Conservation (phyloP, 2,113 vertebrate genomes). For the Willisornis vidua region DNA sequence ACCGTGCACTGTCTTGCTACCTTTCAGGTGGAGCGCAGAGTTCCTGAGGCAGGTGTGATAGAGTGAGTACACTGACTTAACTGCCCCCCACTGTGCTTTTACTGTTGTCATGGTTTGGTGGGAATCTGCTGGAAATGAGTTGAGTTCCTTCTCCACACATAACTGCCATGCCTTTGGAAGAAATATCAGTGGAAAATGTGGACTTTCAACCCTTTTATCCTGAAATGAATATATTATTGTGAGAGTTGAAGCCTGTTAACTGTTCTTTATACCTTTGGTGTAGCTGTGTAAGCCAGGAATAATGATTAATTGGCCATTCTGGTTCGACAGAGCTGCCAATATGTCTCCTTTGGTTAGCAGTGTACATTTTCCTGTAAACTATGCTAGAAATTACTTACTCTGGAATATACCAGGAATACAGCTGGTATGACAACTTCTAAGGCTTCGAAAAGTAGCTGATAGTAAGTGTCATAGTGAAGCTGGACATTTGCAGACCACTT, state of each 20-base stretch:
- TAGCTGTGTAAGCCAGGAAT: neutral
- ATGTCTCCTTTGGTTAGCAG: neutral
- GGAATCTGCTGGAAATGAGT: neutral
- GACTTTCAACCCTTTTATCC: neutral
- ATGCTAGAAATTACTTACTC: neutral
- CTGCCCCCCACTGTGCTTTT: accelerated
- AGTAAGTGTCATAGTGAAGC: neutral
- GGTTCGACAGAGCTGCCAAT: neutral
- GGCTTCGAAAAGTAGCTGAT: neutral
- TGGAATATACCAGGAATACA: neutral
- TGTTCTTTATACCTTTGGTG: neutral
- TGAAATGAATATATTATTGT: neutral
- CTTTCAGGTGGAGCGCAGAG: constrained; percentile 78
- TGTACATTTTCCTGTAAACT: neutral
- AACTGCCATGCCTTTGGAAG: neutral
- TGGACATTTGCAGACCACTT: neutral
- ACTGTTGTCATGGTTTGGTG: accelerated
- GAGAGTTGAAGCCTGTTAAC: neutral
- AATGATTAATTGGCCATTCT: neutral
- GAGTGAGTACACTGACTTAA: constrained; percentile 81
- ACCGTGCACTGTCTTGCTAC: neutral
- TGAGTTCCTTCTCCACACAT: neutral
- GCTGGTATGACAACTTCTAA: neutral
- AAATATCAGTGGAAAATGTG: neutral
- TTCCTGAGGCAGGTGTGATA: constrained; percentile 83